These are phyloP conservation scores for Ctenopoma multispine DNA, from an alignment of 2,797 vertebrate genomes.

Conservation along the genomic window DNA sequence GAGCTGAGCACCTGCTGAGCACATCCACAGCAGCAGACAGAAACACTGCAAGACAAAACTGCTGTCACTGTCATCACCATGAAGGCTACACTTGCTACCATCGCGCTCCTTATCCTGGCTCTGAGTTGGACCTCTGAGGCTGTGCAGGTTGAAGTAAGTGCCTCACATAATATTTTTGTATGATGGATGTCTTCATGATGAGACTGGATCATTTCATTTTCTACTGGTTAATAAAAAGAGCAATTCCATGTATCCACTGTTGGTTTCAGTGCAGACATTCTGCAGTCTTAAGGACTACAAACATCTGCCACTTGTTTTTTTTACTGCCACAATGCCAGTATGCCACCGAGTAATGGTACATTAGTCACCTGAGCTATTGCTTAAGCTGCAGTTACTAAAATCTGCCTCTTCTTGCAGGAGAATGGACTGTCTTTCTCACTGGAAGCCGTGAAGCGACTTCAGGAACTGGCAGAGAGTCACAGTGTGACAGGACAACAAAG, in stretches of 20 bases:
- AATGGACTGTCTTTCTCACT: constrained; percentile 81
- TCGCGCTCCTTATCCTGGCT: constrained; percentile 69
- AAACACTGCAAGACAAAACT: constrained; percentile 14
- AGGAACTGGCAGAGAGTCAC: constrained; percentile 67
- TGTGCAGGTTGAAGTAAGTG: constrained; percentile 82
- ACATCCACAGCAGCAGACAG: constrained; percentile 34
- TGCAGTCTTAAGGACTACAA: neutral
- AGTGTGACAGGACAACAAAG: constrained; percentile 36
- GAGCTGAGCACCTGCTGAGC: constrained; percentile 52
- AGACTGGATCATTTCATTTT: neutral
- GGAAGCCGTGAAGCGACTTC: constrained; percentile 81
- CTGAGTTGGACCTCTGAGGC: constrained; percentile 75
- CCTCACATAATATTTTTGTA: neutral
- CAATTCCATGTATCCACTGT: neutral
- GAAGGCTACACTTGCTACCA: constrained; percentile 71
- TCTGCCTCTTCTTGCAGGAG: constrained; percentile 70
- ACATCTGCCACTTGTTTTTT: neutral
- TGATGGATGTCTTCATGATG: constrained; percentile 16
- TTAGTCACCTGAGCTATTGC: neutral
- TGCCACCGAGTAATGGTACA: neutral
- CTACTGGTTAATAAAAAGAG: neutral
- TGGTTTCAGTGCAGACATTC: neutral
- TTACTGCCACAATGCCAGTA: neutral
- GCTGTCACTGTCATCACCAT: constrained; percentile 66
- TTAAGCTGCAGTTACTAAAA: neutral